Evolutionary conservation across 1,140 invertebrate genomes (phyloP).

Genomic region (Drosophila parvula): DNA sequence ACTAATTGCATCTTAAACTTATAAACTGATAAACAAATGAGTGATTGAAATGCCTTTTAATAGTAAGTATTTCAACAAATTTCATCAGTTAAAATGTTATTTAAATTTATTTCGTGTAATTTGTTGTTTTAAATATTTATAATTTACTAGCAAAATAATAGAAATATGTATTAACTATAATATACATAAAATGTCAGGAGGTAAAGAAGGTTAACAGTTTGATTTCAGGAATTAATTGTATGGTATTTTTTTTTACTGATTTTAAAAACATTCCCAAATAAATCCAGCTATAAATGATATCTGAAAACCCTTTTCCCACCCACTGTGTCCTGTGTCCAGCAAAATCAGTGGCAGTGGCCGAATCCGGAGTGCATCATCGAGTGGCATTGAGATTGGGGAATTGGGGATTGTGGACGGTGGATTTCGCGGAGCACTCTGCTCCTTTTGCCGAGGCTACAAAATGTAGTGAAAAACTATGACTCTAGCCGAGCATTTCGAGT

Average conservation of each 20-base stretch:
- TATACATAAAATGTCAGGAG: too few relatives aligned
- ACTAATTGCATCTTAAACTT: too few relatives aligned
- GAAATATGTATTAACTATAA: too few relatives aligned
- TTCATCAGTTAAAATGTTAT: too few relatives aligned
- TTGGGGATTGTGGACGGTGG: constrained; percentile 17
- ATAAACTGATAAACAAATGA: too few relatives aligned
- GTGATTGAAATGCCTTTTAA: too few relatives aligned
- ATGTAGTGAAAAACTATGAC: constrained; percentile 66
- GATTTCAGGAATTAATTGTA: not conserved
- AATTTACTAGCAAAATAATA: too few relatives aligned
- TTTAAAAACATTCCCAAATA: not conserved
- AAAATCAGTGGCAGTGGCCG: constrained; percentile 47
- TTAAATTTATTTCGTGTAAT: too few relatives aligned
- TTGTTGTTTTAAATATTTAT: too few relatives aligned
- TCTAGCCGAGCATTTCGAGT: constrained; percentile 24
- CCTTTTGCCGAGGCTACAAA: constrained; percentile 13
- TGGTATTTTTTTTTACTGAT: not conserved
- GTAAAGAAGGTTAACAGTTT: not conserved
- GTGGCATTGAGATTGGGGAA: constrained; percentile 65
- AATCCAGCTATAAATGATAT: not conserved
- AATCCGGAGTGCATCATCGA: constrained; percentile 65
- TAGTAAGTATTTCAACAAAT: too few relatives aligned
- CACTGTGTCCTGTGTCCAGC: constrained; percentile 23
- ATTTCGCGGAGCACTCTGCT: constrained; percentile 22
- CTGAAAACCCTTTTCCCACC: not conserved